Conservation (phyloP, 2,888 invertebrate species). For the Catocala fraxini region DNA sequence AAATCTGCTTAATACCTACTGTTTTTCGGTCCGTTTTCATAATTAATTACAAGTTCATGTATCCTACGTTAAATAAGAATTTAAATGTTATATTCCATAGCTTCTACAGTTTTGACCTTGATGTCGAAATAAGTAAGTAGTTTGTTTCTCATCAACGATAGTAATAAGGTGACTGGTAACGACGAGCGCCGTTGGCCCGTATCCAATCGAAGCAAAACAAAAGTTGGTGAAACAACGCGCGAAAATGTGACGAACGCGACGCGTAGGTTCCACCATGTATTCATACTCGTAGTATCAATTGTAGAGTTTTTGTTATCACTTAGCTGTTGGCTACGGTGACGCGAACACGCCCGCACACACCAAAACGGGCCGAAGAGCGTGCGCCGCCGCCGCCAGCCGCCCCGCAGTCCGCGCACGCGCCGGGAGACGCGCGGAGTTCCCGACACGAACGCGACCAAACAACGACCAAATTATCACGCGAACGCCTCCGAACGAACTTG, state of each 20-base stretch:
- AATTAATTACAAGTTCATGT: slow-evolving; percentile 16
- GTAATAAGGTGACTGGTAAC: slow-evolving; percentile 57
- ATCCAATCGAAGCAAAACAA: slow-evolving; percentile 71
- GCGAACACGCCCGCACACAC: slow-evolving; percentile 73
- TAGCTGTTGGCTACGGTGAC: slow-evolving; percentile 74
- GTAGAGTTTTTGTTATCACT: slow-evolving; percentile 82
- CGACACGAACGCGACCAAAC: slow-evolving; percentile 67
- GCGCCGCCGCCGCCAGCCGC: slow-evolving; percentile 30
- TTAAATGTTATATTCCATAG: slow-evolving; percentile 48
- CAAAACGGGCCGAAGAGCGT: slow-evolving; percentile 64
- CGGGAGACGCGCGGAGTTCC: slow-evolving; percentile 72
- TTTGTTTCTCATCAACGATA: slow-evolving; percentile 68
- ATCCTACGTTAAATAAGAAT: slow-evolving; percentile 14
- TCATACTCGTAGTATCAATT: slow-evolving; percentile 70
- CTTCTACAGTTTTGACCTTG: slow-evolving; percentile 65
- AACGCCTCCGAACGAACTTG: slow-evolving; percentile 79
- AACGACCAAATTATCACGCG: slow-evolving; percentile 68
- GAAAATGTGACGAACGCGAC: slow-evolving; percentile 58
- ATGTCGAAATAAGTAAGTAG: slow-evolving; percentile 37
- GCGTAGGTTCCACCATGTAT: slow-evolving; percentile 57
- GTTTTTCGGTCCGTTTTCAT: slow-evolving; percentile 24
- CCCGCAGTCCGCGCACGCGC: slow-evolving; percentile 70
- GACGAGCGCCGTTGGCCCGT: slow-evolving; percentile 65
- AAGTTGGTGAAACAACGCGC: slow-evolving; percentile 65
- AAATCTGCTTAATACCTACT: slow-evolving; percentile 4